Base-by-base conservation (phyloP, 2,113 vertebrate species). In the Microtus ochrogaster region DNA sequence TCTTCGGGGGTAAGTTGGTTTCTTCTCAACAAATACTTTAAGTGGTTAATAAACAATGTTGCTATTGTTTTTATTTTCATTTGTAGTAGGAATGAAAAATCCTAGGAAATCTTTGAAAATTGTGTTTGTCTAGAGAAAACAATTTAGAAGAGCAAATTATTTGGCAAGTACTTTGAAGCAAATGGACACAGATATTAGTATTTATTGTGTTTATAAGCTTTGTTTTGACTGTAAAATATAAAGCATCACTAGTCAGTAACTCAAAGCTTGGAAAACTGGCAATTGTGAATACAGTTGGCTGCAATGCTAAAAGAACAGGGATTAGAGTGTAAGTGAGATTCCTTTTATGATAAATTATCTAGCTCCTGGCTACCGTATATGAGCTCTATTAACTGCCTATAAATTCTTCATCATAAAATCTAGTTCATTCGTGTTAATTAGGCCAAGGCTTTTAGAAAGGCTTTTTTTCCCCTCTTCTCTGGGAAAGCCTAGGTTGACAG, bases 401-500 rank as follows among this genome's bases (percentile, higher is more conserved):
- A 98, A 98, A 98, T 98, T 98, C 98, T 98, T 98, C 98, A 98
- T 98, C 93, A 90, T 98, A 98, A 98, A 98, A 98, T 98, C 98
- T 98, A 98, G 98, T 98, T 98, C 98, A 98, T 97, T 98, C 96
- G 97, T 96, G 97, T 97, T 98, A 98, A 98, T 98, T 98, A 98
- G 98, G 98, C 97, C 98, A 98, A 96, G 94, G 65, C 7, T 95
- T 98, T 98, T 98, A 86, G 97, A 96, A 98, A 98, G 95, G 94
- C 94, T 94, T 96, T 96, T 92, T 96, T 97, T 94, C 1, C 7
- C 8, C 79, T 97, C 61, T 72, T 95, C 93, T 98, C 95, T 97
- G 85, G 96, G 95, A 98, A 98, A 98, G 95, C 92, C 76, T 97
- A 91, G 3, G 90, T 78, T 96, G 96, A 97, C 91, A 70, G 96